Evolutionary conservation across 2,113 vertebrate species (phyloP), one percentile per base, ranked within the genome.

Genomic region (Cephalopholis sonnerati): DNA sequence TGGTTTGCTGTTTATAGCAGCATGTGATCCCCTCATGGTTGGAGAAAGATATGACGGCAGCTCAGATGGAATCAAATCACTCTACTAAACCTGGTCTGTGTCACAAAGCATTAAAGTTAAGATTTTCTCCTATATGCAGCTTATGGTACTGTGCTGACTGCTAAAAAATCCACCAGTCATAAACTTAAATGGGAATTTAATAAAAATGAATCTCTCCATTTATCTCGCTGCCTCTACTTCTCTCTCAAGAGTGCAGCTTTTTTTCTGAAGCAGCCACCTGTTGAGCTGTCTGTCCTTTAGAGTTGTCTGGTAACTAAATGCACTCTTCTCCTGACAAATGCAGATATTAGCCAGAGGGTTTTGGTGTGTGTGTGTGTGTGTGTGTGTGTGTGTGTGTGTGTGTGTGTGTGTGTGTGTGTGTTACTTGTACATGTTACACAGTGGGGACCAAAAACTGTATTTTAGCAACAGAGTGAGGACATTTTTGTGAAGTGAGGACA

Each of bases 61-160:
- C 50, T 68, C 72, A 18, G 16, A 81, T n/a, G 20, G 12, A 77
- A 55, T 81, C 78, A 66, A 71, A 81, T 77, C 48, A n/a, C 54
- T 63, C 48, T 0, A 20, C 78, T 58, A 57, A 85, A 65, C 58
- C 70, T 22, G 18, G 44, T 51, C 67, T 48, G n/a, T 58, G 41
- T 73, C 61, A n/a, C 36, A 64, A 32, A 67, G 48, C 53, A 75
- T 75, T 79, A 59, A 3, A 66, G 51, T 70, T 54, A 39, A 66
- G 57, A 63, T 51, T 7, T 46, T n/a, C 10, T 55, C 36, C 18
- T 41, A 53, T 59, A 61, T 24, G 12, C 67, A 63, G 17, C 22
- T 55, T 32, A 67, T 62, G 25, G 54, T 48, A 61, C 17, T 55
- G 32, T 54, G 54, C 46, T 55, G 32, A 24, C 61, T 41, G 39